Percentiles rank a stretch among this genome's conserved stretches.
Conservation (phyloP, 64 coral and sea anemone genomes). For the Astreopora myriophthalma region DNA sequence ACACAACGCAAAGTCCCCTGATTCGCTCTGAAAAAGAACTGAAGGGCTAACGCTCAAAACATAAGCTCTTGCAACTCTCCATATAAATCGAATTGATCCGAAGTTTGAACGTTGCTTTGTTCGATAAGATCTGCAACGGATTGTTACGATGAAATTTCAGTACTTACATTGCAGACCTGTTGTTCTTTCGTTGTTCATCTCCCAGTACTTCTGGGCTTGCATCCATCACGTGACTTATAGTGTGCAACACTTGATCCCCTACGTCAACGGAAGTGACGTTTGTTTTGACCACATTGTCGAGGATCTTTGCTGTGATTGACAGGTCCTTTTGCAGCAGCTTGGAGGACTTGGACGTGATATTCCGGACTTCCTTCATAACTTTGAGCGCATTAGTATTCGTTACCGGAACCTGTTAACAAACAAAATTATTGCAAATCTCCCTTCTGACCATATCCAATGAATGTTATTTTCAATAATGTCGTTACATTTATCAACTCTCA, state of each 20-base stretch:
- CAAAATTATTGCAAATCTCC: neutral
- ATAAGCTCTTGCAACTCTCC: too few species aligned
- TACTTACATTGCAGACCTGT: constrained; percentile 84
- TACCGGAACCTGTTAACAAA: constrained; percentile 68
- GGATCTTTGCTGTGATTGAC: constrained; percentile 80
- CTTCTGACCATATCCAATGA: too few species aligned
- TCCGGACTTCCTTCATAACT: constrained; percentile 84
- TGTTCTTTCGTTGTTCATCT: constrained; percentile 73
- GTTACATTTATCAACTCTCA: too few species aligned
- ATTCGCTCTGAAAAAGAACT: too few species aligned
- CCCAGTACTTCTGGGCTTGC: constrained; percentile 57
- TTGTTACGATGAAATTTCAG: too few species aligned
- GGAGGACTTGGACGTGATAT: constrained; percentile 77
- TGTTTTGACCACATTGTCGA: constrained; percentile 84
- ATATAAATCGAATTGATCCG: too few species aligned
- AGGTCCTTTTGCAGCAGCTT: constrained; percentile 71
- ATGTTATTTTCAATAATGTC: too few species aligned
- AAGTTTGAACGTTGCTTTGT: too few species aligned
- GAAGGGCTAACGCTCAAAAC: too few species aligned
- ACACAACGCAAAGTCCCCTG: too few species aligned
- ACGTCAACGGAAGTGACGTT: constrained; percentile 76
- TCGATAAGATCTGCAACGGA: too few species aligned
- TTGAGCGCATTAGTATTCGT: constrained; percentile 70
- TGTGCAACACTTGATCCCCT: constrained; percentile 70
- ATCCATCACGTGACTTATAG: constrained; percentile 87